Conservation (phyloP, 2,888 invertebrate species). For the Octonoba sinensis region DNA sequence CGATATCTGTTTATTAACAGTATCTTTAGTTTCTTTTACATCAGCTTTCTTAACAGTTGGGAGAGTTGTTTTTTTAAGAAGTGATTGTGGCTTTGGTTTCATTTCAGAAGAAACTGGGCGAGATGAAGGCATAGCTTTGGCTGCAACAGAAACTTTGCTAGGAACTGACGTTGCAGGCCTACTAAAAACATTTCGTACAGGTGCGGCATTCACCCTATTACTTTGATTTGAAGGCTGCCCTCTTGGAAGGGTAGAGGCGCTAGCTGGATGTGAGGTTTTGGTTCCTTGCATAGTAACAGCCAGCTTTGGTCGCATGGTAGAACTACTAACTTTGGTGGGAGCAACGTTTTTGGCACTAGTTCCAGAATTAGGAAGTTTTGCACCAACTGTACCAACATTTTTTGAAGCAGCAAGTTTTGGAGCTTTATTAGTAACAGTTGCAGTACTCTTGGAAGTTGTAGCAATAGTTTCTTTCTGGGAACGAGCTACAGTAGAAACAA, state of each 20-base stretch:
- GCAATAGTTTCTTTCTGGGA: not conserved
- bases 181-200: slow-evolving; percentile 18
- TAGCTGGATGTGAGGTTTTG: slow-evolving; percentile 6
- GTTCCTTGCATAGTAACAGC: not conserved
- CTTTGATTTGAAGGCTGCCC: slow-evolving; percentile 33
- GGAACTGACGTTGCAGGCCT: slow-evolving; percentile 39
- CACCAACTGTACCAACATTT: not conserved
- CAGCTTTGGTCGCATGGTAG: slow-evolving; percentile 16
- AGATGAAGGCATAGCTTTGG: slow-evolving; percentile 15
- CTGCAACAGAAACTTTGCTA: slow-evolving; percentile 16
- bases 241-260: slow-evolving; percentile 14
- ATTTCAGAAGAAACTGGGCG: slow-evolving; percentile 1
- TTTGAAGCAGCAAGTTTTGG: not conserved
- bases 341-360: not conserved
- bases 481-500: not conserved
- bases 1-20: slow-evolving; percentile 51
- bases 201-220: slow-evolving; percentile 29
- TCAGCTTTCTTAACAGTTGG: slow-evolving; percentile 28
- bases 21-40: slow-evolving; percentile 56
- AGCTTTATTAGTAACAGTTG: not conserved
- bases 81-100: slow-evolving; percentile 14
- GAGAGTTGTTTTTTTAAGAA: not conserved
- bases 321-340: not conserved
- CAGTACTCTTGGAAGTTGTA: not conserved
- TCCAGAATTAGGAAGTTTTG: not conserved